Evolutionary conservation across 1,140 invertebrate species (phyloP).

Genomic region (Cylas formicarius): DNA sequence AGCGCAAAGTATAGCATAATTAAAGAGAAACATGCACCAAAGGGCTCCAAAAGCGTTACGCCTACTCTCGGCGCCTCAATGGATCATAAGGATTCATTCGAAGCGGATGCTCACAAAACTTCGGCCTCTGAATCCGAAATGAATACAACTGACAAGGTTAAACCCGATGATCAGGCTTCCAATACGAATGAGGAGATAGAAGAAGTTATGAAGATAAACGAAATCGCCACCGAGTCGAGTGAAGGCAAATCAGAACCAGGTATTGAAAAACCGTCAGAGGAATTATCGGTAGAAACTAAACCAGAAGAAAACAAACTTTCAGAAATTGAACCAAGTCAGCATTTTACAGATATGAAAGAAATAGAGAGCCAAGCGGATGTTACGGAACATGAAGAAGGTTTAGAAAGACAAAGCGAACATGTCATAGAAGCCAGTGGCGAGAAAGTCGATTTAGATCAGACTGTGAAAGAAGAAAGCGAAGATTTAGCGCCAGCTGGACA

Average conservation of each 20-base stretch:
- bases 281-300: too few species aligned
- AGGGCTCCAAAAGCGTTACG: not conserved
- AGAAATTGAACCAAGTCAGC: too few species aligned
- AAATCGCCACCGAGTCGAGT: conserved; percentile 26
- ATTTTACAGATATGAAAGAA: not conserved
- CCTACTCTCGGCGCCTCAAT: too few species aligned
- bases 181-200: conserved; percentile 32
- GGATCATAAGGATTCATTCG: too few species aligned
- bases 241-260: conserved; percentile 27
- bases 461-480: not conserved
- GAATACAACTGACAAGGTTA: too few species aligned
- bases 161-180: too few species aligned
- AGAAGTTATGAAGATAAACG: conserved; percentile 19
- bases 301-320: too few species aligned
- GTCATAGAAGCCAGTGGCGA: not conserved
- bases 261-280: conserved; percentile 6
- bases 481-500: too few species aligned
- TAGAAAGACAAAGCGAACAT: too few species aligned
- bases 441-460: conserved; percentile 8
- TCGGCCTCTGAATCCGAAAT: too few species aligned
- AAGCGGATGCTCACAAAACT: too few species aligned
- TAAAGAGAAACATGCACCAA: conserved; percentile 16
- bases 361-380: not conserved
- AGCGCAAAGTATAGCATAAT: conserved; percentile 31
- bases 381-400: not conserved